Base-by-base conservation (phyloP, 2,797 vertebrate genomes). In the Chrosomus eos region DNA sequence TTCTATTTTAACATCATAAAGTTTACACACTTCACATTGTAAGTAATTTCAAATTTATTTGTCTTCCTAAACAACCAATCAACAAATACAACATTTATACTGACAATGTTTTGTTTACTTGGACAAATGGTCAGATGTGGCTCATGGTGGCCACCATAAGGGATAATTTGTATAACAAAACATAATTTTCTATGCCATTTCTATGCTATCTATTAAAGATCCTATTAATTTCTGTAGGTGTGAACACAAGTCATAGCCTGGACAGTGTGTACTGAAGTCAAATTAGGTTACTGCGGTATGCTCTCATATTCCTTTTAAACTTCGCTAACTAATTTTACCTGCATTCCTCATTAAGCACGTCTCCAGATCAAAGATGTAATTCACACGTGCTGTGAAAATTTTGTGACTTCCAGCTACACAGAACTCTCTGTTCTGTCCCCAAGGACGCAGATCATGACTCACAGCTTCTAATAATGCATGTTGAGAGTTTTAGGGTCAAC, bases 231-330 rank as follows among this genome's bases (percentile, higher is more conserved):
- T 31, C 48, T 75, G n/a, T 70, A 72, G 40, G 26, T 51, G 43
- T 51, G 18, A 13, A 38, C 5, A 28, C 2, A 28, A 28, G 9
- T 23, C 45, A 19, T 74, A 33, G 45, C 8, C 45, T 6, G 5
- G 55, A 60, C 1, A 8, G 48, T 31, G n/a, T 64, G 21, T 9
- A 53, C 14, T 38, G 3, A 16, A 9, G 43, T 36, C 11, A 80
- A 68, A 66, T 79, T 21, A 26, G 21, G n/a, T 71, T 5, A 21
- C n/a, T 70, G 18, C 21, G 16, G 23, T 58, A 36, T 23, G 43
- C 77, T 81, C 64, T 81, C 66, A 28, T 81, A 68, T 51, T 81
- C 45, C 64, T 81, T 72, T 71, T 31, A 43, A 8, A 60, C 31
- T 58, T 70, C n/a, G 23, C 26, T 78, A 51, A 55, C 23, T 67